A percentile compares a stretch with the other conserved stretches of the same genome.
Conservation (phyloP, 2,888 invertebrate genomes). For the Drosophila atripex region DNA sequence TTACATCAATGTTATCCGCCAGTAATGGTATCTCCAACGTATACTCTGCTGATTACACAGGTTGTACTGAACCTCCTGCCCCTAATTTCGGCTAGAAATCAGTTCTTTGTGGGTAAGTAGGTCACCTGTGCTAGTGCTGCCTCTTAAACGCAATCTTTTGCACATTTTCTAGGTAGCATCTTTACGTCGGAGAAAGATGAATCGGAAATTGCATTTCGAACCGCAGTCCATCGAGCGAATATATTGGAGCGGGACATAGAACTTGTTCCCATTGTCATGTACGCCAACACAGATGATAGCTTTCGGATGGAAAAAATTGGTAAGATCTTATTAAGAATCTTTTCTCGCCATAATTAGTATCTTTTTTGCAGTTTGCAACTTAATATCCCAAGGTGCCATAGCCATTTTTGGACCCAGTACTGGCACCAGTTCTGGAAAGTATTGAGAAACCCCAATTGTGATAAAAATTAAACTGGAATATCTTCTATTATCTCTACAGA, state of each 20-base stretch:
- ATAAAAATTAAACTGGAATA: neutral
- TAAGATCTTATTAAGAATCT: conserved; percentile 29
- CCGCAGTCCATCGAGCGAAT: conserved; percentile 85
- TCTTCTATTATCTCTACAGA: conserved; percentile 57
- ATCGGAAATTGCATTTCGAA: conserved; percentile 86
- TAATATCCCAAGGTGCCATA: conserved; percentile 87
- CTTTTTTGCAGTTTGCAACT: conserved; percentile 86
- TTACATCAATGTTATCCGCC: conserved; percentile 11
- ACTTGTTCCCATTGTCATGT: conserved; percentile 77
- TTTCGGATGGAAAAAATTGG: conserved; percentile 82
- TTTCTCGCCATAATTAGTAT: neutral
- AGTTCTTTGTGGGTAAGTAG: conserved; percentile 72
- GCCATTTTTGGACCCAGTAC: conserved; percentile 89
- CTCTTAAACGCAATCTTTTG: neutral
- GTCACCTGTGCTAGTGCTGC: conserved; percentile 50
- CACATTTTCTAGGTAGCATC: conserved; percentile 81
- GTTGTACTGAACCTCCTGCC: conserved; percentile 27
- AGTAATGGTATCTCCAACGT: conserved; percentile 47
- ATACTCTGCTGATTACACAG: conserved; percentile 19
- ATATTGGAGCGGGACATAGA: conserved; percentile 81
- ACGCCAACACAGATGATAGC: conserved; percentile 81
- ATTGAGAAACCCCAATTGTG: fast-evolving
- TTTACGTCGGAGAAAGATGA: conserved; percentile 85
- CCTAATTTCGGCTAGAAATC: conserved; percentile 48
- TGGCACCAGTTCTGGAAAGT: conserved; percentile 84